Evolutionary conservation across 2,888 invertebrate species (phyloP).

Genomic region (Horisme vitalbata): DNA sequence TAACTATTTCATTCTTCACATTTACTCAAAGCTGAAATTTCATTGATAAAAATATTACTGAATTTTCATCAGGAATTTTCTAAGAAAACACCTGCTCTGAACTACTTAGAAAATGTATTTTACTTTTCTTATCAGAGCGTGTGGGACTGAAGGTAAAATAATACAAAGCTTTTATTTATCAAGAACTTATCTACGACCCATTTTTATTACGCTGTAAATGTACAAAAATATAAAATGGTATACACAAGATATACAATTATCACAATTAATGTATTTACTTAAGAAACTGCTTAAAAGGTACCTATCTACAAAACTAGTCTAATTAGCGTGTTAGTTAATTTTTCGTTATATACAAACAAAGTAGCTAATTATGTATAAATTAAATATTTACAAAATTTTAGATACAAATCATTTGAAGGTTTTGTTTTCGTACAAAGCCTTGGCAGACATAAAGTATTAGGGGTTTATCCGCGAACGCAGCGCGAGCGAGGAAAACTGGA

Average conservation of each 20-base stretch:
- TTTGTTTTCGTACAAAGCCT: constrained; percentile 31
- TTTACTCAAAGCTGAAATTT: no score
- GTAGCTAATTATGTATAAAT: constrained; percentile 60
- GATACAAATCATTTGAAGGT: constrained; percentile 26
- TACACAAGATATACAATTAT: constrained; percentile 22
- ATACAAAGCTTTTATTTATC: constrained; percentile 6
- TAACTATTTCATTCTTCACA: no score
- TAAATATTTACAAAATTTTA: constrained; percentile 68
- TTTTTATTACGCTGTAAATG: constrained; percentile 44
- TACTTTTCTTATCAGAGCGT: not conserved
- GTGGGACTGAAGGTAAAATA: not conserved
- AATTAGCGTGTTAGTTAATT: constrained; percentile 6
- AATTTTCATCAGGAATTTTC: no score
- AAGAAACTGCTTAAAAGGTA: constrained; percentile 5
- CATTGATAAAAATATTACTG: no score
- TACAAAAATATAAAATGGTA: constrained; percentile 50
- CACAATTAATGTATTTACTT: constrained; percentile 16
- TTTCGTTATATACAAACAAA: constrained; percentile 54
- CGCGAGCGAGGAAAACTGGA: constrained; percentile 53
- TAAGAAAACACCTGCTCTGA: no score
- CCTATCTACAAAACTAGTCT: constrained; percentile 25
- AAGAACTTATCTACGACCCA: constrained; percentile 46
- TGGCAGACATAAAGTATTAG: constrained; percentile 46
- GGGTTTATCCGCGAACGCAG: constrained; percentile 42
- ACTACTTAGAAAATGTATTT: no score